Base-by-base conservation (phyloP, 2,113 vertebrate genomes). In the Monopterus albus region DNA sequence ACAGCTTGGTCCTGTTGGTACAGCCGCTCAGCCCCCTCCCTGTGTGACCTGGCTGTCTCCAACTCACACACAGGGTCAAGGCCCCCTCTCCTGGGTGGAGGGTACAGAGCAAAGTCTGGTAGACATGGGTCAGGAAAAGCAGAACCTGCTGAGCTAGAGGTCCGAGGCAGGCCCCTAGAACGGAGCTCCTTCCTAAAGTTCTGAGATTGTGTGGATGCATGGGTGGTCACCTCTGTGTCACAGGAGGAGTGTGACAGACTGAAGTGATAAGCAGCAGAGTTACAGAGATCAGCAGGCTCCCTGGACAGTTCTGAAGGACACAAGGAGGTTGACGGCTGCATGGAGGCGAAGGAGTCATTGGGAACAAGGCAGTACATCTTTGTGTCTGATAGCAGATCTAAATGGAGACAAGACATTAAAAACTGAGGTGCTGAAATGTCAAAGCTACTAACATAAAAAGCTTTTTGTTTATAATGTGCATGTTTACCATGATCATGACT, bases 361-460 rank as follows among this genome's bases (percentile, higher is more conserved):
- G 96, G 95, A 82, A 98, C 94, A 62, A 98, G 94, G 91, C 94
- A 96, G 91, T 97, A 97, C 91, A 98, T 96, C 93, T 97, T 98
- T 81, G 94, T 92, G 82, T 99, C 96, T 12, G 94, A 91, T 71
- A 95, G 92, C 90, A 98, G 86, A 94, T 98, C 98, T 99, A 84
- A 85, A 87, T 50, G 33, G 58, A 62, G 21, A 62, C 8, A 1
- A n/a, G 15, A 55, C 5, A 53, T 35, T 51, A 42, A 57, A 2
- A 20, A 36, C 5, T 1, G 29, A 31, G 8, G 7, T 4, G 14
- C 8, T 23, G 20, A 51, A 15, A 56, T 29, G 5, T n/a, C 10
- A 53, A 9, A 18, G 7, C 0, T 14, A 20, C 8, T 1, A 6
- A 29, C 1, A 26, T n/a, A 33, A 21, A 20, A n/a, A 1, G 15